Evolutionary conservation across 1,140 invertebrate genomes (phyloP).

Genomic region (Odontomachus brunneus): DNA sequence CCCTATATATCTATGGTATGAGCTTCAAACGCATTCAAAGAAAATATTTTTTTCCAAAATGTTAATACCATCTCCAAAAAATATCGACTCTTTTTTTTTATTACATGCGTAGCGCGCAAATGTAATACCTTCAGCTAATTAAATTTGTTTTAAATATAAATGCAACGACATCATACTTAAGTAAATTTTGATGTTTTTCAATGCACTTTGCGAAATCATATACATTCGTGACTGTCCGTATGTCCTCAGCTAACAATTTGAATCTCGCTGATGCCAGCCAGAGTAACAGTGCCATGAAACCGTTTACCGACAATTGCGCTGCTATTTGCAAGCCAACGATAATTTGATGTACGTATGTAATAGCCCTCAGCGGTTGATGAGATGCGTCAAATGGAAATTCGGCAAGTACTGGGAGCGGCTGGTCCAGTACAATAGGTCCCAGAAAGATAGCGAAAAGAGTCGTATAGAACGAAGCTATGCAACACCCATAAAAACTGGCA

Average conservation of each 20-base stretch:
- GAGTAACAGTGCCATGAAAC: conserved; percentile 17
- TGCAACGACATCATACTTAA: conserved; percentile 8
- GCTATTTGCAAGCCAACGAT: background rate
- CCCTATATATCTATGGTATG: too few species aligned
- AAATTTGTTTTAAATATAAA: background rate
- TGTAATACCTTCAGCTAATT: background rate
- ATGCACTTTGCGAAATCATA: conserved; percentile 20
- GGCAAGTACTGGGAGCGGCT: conserved; percentile 13
- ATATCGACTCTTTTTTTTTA: too few species aligned
- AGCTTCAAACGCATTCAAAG: too few species aligned
- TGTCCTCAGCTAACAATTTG: conserved; percentile 31
- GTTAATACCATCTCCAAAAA: too few species aligned
- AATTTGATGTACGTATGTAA: conserved; percentile 28
- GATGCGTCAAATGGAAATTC: conserved; percentile 41
- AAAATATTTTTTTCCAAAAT: too few species aligned
- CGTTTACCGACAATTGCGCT: background rate
- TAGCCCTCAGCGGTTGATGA: background rate
- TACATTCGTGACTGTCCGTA: background rate
- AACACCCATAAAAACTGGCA: conserved; percentile 43
- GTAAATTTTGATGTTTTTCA: conserved; percentile 45
- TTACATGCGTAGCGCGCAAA: too few species aligned
- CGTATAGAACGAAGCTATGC: conserved; percentile 51
- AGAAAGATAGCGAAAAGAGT: conserved; percentile 46
- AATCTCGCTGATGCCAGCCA: conserved; percentile 51
- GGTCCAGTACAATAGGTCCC: conserved; percentile 45